A percentile compares a stretch with the other conserved stretches of the same genome.
phyloP scores from a whole-genome alignment of 2,888 invertebrate species.

The Dynastes grantii region DNA sequence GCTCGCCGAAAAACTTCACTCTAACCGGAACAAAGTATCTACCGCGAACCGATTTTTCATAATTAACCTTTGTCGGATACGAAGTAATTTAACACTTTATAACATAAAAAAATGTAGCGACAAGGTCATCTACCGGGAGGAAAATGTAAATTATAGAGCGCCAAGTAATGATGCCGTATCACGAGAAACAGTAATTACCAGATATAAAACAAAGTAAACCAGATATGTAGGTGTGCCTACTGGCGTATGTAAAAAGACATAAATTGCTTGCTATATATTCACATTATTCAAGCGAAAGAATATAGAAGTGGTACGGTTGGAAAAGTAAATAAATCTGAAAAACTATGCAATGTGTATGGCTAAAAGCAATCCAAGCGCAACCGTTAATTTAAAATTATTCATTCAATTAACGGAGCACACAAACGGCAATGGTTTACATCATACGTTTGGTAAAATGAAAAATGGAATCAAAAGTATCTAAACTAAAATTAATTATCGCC shows the following conservation, averaged over 20 bases:
- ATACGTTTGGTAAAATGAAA: too few relatives aligned
- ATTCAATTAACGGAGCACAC: too few relatives aligned
- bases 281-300: neutral
- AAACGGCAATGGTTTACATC: too few relatives aligned
- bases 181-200: constrained; percentile 10
- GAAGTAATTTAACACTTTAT: constrained; percentile 3
- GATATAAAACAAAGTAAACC: constrained; percentile 4
- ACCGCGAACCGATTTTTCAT: constrained; percentile 11
- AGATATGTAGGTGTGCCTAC: neutral
- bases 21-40: constrained; percentile 13
- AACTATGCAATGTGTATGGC: neutral
- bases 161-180: constrained; percentile 18
- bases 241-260: neutral
- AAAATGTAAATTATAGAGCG: constrained; percentile 6
- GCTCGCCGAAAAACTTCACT: neutral
- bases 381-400: too few relatives aligned
- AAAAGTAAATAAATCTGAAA: neutral
- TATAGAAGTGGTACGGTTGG: neutral
- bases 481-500: too few relatives aligned
- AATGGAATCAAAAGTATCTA: too few relatives aligned
- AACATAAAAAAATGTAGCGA: neutral
- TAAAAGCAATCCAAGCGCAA: neutral
- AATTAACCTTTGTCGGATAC: constrained; percentile 9
- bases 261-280: constrained; percentile 1
- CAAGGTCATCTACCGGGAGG: neutral